Evolutionary conservation across 92 coral and sea anemone genomes (phyloP), one percentile per base, ranked within the genome.

Genomic region (Siderastrea radians): DNA sequence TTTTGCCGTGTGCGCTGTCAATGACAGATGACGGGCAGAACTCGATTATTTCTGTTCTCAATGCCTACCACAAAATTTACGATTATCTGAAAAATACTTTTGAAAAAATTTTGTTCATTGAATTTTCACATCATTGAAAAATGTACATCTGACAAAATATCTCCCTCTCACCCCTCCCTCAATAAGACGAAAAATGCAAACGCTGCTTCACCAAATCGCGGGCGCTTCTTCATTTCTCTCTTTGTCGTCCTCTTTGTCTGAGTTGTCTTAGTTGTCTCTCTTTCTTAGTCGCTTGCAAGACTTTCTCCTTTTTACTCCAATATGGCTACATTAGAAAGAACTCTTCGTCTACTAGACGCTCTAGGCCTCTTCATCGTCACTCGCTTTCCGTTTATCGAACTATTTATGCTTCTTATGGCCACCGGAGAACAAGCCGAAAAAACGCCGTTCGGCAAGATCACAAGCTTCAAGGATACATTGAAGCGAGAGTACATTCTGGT

Each of bases 301-400:
- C 10, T 3, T 1, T 17, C 6, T 14, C 50, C 47, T 45, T 50
- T 65, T 78, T 7, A 15, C 64, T 68, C 68, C 71, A 88, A n/a
- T 55, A 98, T 98, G 99, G 92, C 91, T 43, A 72, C 88, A 43
- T 89, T 95, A 48, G 93, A 93, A 26, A 97, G 92, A 87, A 80
- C 93, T 58, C 86, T 97, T 19, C 73, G 93, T 43, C 57, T 93
- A 13, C 81, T 96, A 13, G 99, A 97, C 80, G 73, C 91, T 47
- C 61, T 95, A 1, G 99, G 98, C 47, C 86, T 92, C 38, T 97
- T 97, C 80, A 69, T 97, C 14, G 80, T 97, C 57, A 97, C 99
- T 70, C 95, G 99, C 54, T 97, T 91, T 88, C 99, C 98, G 60
- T 98, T 95, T 59, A 74, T 95, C 50, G 98, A 96, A 75, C 58